Base-by-base conservation (phyloP, 2,888 invertebrate genomes). In the Andrena camellia region DNA sequence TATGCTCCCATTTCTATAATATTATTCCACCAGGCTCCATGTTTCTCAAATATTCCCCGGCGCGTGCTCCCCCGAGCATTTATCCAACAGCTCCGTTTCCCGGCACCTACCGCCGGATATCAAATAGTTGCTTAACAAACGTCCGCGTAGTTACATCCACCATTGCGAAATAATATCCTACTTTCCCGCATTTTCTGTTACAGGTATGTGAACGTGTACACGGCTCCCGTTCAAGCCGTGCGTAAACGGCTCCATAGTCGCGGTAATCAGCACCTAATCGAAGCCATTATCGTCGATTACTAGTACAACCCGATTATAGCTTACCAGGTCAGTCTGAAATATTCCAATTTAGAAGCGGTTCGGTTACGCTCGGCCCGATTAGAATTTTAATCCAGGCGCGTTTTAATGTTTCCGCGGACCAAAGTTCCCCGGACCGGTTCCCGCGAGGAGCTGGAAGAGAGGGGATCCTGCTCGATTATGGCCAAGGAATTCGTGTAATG, bases 1-100 rank as follows among this genome's bases (percentile, higher is more conserved):
- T 31, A 54, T 50, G 67, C n/a, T 79, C 81, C 66, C 72, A 67
- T 81, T 79, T 79, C 79, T 81, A 78, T 81, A 81, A 81, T 68
- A 81, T 78, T 80, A 80, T 80, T 80, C 79, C 63, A 72, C 17
- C 62, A 31, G n/a, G 35, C 54, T 57, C 67, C 72, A 13, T 63
- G 72, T 78, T 81, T 63, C 81, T 68, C 80, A 78, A 81, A 81
- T 79, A 81, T 63, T 62, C 57, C 3, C 23, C 17, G 50, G 33
- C 29, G 33, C 52, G 33, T 31, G 59, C 10, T 20, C 35, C 60
- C 10, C 64, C 48, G 20, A 17, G 35, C 57, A 42, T 79, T 72
- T 73, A 67, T 23, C 57, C 72, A 63, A 13, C 54, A 13, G 23
- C 57, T 72, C 57, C 67, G 20, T 67, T 50, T 54, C 67, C 42